Evolutionary conservation across 2,888 invertebrate genomes (phyloP).

Genomic region (Abrostola triplasia): DNA sequence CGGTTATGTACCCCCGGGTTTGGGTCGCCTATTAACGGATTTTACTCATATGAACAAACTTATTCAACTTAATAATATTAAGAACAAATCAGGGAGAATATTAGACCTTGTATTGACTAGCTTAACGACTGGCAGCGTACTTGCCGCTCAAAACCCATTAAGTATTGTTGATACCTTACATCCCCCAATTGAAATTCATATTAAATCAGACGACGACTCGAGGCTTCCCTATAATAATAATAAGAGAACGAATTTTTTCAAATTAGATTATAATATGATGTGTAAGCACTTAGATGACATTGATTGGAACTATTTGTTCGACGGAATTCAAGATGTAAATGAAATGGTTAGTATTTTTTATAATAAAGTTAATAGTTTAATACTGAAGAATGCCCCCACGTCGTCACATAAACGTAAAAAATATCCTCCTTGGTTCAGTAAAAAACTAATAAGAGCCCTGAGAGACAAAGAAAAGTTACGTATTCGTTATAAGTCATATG

Average conservation of each 20-base stretch:
- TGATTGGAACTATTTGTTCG: background rate
- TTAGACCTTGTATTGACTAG: background rate
- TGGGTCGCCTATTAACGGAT: background rate
- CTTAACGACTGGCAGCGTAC: background rate
- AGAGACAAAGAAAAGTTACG: background rate
- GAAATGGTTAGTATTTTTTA: too few species aligned
- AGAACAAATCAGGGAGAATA: background rate
- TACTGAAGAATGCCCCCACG: background rate
- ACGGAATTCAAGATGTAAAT: background rate
- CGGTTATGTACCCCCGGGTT: background rate
- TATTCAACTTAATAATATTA: background rate
- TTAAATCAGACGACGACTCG: background rate
- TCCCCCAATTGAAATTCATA: background rate
- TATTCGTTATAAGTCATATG: background rate
- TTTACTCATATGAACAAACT: background rate
- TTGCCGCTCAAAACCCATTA: background rate
- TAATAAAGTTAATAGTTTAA: background rate
- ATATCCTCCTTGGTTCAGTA: background rate
- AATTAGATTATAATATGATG: background rate
- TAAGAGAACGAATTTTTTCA: too few species aligned
- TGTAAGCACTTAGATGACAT: background rate
- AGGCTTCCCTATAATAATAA: background rate
- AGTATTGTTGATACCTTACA: background rate
- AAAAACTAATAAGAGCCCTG: background rate
- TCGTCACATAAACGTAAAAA: background rate